Evolutionary conservation across 2,113 vertebrate species (phyloP).

Genomic region (Vulpes lagopus): DNA sequence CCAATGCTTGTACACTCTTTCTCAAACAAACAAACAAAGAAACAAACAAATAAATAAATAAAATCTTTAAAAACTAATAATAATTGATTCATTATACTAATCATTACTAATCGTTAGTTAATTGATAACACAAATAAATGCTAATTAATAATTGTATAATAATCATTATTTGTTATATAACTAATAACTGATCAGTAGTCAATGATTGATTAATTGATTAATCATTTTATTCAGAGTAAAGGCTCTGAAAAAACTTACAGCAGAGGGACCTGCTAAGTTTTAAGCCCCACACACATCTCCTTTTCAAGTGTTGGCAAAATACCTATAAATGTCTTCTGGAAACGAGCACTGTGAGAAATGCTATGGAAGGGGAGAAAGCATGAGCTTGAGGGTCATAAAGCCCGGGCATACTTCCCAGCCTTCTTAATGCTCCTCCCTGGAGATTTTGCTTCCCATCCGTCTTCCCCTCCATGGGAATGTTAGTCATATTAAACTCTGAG

Average conservation of each 20-base stretch:
- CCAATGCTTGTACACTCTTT: too few relatives aligned
- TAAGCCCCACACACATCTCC: too few relatives aligned
- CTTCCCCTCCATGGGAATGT: fast-evolving
- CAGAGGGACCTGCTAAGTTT: too few relatives aligned
- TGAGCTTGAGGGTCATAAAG: background rate
- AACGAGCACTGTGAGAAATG: background rate
- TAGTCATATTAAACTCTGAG: background rate
- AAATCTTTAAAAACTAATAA: background rate
- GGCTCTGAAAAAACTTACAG: background rate
- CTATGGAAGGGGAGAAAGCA: fast-evolving
- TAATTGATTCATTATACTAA: background rate
- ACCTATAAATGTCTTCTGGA: background rate
- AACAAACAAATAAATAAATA: too few relatives aligned
- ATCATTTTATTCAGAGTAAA: background rate
- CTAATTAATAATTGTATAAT: background rate
- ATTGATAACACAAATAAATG: background rate
- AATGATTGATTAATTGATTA: background rate
- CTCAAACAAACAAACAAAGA: too few relatives aligned
- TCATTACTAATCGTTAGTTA: background rate
- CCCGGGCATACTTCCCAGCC: background rate
- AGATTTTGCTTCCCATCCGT: too few relatives aligned
- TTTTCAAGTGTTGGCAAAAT: background rate
- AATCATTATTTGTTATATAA: background rate
- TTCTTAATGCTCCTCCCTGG: background rate
- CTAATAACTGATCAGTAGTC: background rate